Percentiles rank a stretch among this genome's conserved stretches.
These are phyloP conservation scores for Empis livida DNA, from an alignment of 2,888 invertebrate species.

Conservation along the genomic window DNA sequence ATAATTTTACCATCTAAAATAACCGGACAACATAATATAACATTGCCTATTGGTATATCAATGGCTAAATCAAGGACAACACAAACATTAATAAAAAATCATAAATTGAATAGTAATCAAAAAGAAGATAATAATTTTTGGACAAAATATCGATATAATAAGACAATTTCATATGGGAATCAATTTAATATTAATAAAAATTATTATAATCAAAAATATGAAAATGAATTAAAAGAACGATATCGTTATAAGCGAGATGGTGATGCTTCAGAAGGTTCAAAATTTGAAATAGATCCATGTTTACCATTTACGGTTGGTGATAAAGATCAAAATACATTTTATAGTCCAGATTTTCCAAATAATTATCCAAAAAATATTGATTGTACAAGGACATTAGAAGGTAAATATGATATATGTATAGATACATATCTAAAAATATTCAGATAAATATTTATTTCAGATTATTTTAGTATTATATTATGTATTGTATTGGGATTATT, in stretches of 20 bases:
- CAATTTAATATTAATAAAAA: too few relatives aligned
- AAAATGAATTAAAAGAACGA: conserved; percentile 10
- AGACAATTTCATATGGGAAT: too few relatives aligned
- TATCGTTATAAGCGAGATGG: neutral
- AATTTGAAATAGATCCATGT: conserved; percentile 29
- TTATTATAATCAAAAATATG: neutral
- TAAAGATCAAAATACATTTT: conserved; percentile 46
- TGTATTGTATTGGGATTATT: too few relatives aligned
- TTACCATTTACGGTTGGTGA: conserved; percentile 45
- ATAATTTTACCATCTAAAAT: conserved; percentile 10
- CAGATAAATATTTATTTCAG: too few relatives aligned
- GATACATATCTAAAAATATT: too few relatives aligned
- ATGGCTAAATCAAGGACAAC: neutral
- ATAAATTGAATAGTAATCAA: too few relatives aligned
- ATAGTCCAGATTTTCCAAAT: conserved; percentile 55
- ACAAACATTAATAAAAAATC: conserved; percentile 5
- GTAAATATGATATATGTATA: neutral
- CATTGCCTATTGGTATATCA: conserved; percentile 1
- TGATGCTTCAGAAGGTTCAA: conserved; percentile 1
- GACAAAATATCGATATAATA: too few relatives aligned
- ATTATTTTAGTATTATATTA: too few relatives aligned
- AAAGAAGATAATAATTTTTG: too few relatives aligned
- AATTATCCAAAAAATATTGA: conserved; percentile 53
- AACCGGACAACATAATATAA: conserved; percentile 3
- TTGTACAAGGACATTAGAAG: conserved; percentile 40